Percentiles rank a stretch among this genome's conserved stretches.
Evolutionary conservation across 2,113 vertebrate genomes (phyloP).

Genomic region (Malurus alboscapulatus): DNA sequence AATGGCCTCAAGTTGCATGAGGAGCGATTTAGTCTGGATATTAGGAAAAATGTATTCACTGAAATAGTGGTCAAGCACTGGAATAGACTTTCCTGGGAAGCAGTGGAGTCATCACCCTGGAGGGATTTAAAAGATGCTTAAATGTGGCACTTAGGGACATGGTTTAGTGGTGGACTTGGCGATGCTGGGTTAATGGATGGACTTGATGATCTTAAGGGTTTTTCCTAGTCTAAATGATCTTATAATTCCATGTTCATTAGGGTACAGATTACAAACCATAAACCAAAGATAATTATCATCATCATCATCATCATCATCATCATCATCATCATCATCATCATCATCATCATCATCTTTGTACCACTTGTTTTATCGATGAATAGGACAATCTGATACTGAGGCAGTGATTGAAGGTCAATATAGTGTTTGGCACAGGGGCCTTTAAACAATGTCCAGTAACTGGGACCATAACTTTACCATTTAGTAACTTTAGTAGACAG

Average conservation of each 20-base stretch:
- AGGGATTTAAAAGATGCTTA: not conserved
- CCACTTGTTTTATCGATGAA: not conserved
- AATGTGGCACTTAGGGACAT: not conserved
- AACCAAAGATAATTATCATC: not conserved
- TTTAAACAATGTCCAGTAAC: not conserved
- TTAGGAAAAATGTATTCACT: not conserved
- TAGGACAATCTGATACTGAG: not conserved
- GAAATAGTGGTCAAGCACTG: not conserved
- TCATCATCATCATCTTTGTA: not conserved
- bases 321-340: not conserved
- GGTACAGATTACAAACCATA: not conserved
- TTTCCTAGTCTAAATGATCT: not conserved
- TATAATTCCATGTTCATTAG: not conserved
- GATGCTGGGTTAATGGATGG: not conserved
- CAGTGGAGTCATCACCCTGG: not conserved
- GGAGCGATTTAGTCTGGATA: not conserved
- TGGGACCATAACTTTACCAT: not conserved
- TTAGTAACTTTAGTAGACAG: not conserved
- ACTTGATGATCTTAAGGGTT: not conserved
- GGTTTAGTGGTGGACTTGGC: not conserved
- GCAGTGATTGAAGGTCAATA: not conserved
- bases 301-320: not conserved
- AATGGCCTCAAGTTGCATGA: not conserved
- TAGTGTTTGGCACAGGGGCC: not conserved
- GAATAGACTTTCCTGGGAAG: not conserved